phyloP scores from a whole-genome alignment of 1,140 invertebrate genomes.

The Sitophilus oryzae region DNA sequence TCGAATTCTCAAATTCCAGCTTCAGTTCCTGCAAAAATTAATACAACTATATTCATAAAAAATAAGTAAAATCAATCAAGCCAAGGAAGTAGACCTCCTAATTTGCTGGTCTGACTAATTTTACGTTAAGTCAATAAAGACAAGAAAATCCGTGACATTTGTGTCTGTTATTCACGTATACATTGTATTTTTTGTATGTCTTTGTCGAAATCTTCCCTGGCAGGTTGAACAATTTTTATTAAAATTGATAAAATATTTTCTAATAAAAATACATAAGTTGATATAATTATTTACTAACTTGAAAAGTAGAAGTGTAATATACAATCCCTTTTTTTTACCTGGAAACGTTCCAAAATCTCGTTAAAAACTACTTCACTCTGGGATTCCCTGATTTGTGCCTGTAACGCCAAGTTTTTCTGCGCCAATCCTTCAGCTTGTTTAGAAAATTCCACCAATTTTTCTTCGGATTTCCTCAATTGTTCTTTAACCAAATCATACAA shows the following conservation, averaged over 20 bases:
- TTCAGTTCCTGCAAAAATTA: not conserved
- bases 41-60: not conserved
- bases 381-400: slow-evolving; percentile 42
- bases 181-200: no score
- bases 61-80: not conserved
- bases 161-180: no score
- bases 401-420: slow-evolving; percentile 42
- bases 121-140: no score
- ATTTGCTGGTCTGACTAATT: slow-evolving; percentile 26
- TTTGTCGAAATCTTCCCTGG: no score
- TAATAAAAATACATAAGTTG: no score
- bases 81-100: slow-evolving; percentile 17
- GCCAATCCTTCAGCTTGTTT: slow-evolving; percentile 43
- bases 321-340: not conserved
- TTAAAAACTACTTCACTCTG: slow-evolving; percentile 31
- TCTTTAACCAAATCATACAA: slow-evolving; percentile 45
- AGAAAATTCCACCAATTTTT: slow-evolving; percentile 36
- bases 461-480: slow-evolving; percentile 44
- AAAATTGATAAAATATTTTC: no score
- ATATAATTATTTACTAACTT: no score
- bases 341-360: slow-evolving; percentile 27
- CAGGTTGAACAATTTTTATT: no score
- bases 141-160: no score
- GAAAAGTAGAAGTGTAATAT: no score
- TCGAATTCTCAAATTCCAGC: not conserved